Conservation (phyloP, 2,113 vertebrate species). For the Strigops habroptila region DNA sequence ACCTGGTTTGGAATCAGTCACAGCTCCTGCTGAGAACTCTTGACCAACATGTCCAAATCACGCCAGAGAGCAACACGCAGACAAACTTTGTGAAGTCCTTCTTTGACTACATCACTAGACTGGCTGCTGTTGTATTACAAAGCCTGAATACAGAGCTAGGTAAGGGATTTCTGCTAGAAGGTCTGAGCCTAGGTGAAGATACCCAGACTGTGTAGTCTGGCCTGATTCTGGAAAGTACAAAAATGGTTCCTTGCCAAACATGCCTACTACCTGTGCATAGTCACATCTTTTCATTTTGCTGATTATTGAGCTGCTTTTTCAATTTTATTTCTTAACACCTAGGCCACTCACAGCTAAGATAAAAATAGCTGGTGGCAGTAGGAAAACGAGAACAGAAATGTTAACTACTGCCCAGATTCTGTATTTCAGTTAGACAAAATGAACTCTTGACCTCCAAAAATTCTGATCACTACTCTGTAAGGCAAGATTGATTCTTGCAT, state of each 20-base stretch:
- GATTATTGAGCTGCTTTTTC: not conserved
- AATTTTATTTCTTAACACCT: not conserved
- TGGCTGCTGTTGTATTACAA: constrained; percentile 82
- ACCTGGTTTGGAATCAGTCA: constrained; percentile 81
- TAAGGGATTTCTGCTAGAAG: constrained; percentile 27
- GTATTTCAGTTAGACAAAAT: not conserved
- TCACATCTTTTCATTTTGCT: not conserved
- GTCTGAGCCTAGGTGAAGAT: not conserved
- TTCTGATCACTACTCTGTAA: not conserved
- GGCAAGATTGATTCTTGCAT: not conserved
- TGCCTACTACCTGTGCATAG: not conserved
- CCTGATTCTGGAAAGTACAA: not conserved
- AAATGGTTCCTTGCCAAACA: not conserved
- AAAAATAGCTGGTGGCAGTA: not conserved
- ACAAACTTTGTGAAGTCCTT: constrained; percentile 82
- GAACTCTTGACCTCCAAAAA: not conserved
- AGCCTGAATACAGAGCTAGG: constrained; percentile 85
- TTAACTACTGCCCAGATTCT: not conserved
- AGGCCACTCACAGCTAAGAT: not conserved
- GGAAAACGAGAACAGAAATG: not conserved
- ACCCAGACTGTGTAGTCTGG: not conserved
- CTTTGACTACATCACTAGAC: constrained; percentile 82
- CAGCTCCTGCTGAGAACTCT: constrained; percentile 83
- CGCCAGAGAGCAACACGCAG: constrained; percentile 10
- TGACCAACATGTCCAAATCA: constrained; percentile 71